Evolutionary conservation across 2,888 invertebrate genomes (phyloP).

Genomic region (Neocrepidodera transversa): DNA sequence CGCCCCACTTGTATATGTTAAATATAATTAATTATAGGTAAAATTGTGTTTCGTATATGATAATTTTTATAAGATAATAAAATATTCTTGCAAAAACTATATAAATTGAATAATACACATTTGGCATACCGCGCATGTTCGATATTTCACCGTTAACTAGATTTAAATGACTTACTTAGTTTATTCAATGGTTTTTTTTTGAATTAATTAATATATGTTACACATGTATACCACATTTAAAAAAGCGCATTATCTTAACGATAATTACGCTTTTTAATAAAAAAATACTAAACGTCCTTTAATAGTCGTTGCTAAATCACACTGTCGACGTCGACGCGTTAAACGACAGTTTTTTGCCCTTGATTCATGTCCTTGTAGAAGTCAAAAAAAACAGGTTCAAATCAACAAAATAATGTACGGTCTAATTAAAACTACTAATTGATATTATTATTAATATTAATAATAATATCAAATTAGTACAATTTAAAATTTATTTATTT

Average conservation of each 20-base stretch:
- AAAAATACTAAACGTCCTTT: constrained; percentile 56
- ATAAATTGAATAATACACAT: constrained; percentile 5
- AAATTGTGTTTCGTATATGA: too few relatives aligned
- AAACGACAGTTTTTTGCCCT: constrained; percentile 6
- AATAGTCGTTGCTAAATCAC: constrained; percentile 41
- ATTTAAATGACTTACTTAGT: constrained; percentile 17
- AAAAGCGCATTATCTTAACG: constrained; percentile 51
- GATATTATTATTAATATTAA: too few relatives aligned
- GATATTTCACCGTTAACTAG: constrained; percentile 15
- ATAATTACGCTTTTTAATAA: constrained; percentile 43
- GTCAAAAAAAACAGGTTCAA: not conserved
- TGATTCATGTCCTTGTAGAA: not conserved
- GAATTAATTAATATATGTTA: constrained; percentile 36
- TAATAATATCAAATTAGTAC: too few relatives aligned
- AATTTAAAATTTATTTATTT: too few relatives aligned
- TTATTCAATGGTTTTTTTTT: constrained; percentile 14
- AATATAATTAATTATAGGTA: too few relatives aligned
- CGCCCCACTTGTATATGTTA: too few relatives aligned
- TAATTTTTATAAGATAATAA: too few relatives aligned
- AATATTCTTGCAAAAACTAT: not conserved
- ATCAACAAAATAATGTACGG: not conserved
- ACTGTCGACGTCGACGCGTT: constrained; percentile 31
- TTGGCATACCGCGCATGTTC: constrained; percentile 11
- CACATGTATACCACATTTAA: constrained; percentile 54
- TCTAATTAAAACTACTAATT: not conserved